A percentile compares a stretch with the other conserved stretches of the same genome.
These are phyloP conservation scores for Trichonephila inaurata DNA, from an alignment of 1,140 invertebrate species.

Conservation along the genomic window DNA sequence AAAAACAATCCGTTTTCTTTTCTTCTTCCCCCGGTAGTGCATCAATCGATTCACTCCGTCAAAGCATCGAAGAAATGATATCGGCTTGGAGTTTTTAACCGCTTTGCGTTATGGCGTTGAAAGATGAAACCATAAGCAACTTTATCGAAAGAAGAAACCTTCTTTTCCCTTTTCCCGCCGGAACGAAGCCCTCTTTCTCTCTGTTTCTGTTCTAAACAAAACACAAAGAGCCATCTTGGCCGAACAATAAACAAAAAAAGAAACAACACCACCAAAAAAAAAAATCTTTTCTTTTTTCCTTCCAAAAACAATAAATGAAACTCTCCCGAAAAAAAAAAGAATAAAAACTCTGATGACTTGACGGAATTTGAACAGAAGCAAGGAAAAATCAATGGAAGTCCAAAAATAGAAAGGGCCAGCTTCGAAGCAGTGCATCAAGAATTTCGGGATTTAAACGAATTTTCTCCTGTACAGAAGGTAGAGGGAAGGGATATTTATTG, in stretches of 20 bases:
- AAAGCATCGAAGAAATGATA: background rate
- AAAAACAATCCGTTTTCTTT: background rate
- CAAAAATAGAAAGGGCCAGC: background rate
- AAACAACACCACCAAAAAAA: background rate
- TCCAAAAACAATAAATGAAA: constrained; percentile 26
- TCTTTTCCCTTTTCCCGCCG: background rate
- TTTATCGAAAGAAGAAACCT: constrained; percentile 27
- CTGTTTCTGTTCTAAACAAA: background rate
- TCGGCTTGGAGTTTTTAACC: background rate
- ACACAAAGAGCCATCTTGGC: constrained; percentile 17
- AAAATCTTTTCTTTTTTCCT: background rate
- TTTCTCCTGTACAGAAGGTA: background rate
- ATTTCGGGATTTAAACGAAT: constrained; percentile 10
- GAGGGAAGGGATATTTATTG: background rate
- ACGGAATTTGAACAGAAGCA: constrained; percentile 17
- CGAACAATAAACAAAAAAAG: background rate
- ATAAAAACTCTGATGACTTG: constrained; percentile 47
- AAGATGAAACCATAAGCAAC: constrained; percentile 29
- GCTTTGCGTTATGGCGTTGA: background rate
- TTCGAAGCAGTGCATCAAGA: background rate
- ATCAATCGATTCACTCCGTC: background rate
- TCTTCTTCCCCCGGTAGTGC: background rate
- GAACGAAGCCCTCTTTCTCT: background rate
- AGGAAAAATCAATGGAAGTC: constrained; percentile 43
- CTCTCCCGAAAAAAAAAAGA: background rate